Base-by-base conservation (phyloP, 2,888 invertebrate genomes). In the Nomada lathburiana region DNA sequence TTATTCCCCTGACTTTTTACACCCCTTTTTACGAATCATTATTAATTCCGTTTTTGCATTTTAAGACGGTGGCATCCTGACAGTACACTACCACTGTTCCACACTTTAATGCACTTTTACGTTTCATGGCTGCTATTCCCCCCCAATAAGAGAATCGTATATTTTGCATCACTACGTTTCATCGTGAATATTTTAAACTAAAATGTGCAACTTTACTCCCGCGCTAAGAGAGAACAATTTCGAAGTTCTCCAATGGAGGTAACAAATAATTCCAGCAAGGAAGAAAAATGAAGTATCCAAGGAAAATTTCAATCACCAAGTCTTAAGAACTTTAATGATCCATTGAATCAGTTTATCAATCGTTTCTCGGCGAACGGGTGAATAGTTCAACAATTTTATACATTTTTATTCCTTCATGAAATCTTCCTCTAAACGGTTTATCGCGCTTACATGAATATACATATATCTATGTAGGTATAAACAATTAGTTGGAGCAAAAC, bases 21-120 rank as follows among this genome's bases (percentile, higher is more conserved):
- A 36, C 7, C 44, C 1, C 18, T n/a, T n/a, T 52, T 42, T 60
- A 5, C 13, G 59, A 52, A 52, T 42, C 20, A 36, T 60, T 36
- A 71, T 52, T 62, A 71, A 71, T 71, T 71, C 50, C 52, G 70
- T 71, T 71, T 71, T 44, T 20, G 60, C 59, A 47, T 47, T 60
- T 62, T 10, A 71, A 60, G 20, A n/a, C 60, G 60, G 50, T 59
- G 42, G 11, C 59, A 52, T n/a, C 29, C 50, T 50, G 59, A 18
- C 59, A 42, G 16, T 74, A 26, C 36, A 59, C 3, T 23, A 36
- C 9, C 52, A 23, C 42, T 23, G 23, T 11, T 36, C 23, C 23
- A 26, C 18, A 23, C 42, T 60, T 71, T 60, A 71, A 62, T 11
- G 23, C 59, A 20, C 59, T 18, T 59, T 36, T 10, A 50, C 23